These are phyloP conservation scores for Meiosimyza platycephala DNA, from an alignment of 2,888 invertebrate species.

Conservation along the genomic window DNA sequence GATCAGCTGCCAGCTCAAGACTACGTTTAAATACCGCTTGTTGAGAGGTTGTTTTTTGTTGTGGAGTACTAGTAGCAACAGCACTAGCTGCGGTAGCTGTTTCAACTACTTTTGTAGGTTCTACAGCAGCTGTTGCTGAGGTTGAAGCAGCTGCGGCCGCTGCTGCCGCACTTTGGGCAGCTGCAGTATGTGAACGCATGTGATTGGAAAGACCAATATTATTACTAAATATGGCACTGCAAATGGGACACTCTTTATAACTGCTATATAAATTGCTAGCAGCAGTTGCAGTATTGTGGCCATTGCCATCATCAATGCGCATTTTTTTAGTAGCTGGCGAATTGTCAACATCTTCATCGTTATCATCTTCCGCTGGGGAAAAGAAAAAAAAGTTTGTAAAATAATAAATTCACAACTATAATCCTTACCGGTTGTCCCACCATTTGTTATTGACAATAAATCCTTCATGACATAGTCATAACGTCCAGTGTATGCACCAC, in stretches of 20 bases:
- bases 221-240: slow-evolving; percentile 64
- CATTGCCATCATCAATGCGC: slow-evolving; percentile 50
- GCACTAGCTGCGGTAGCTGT: slow-evolving; percentile 30
- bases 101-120: slow-evolving; percentile 17
- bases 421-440: slow-evolving; percentile 61
- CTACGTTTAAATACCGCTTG: slow-evolving; percentile 60
- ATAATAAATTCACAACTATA: background rate
- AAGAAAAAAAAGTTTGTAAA: background rate
- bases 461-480: slow-evolving; percentile 67
- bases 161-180: slow-evolving; percentile 50
- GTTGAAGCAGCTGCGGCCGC: slow-evolving; percentile 50
- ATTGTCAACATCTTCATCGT: slow-evolving; percentile 53
- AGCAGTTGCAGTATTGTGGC: slow-evolving; percentile 6
- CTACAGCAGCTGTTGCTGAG: slow-evolving; percentile 47
- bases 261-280: slow-evolving; percentile 49
- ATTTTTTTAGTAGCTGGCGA: slow-evolving; percentile 56
- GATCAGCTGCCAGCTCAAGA: slow-evolving; percentile 61
- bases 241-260: slow-evolving; percentile 63
- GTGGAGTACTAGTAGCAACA: slow-evolving; percentile 20
- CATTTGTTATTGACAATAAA: slow-evolving; percentile 65
- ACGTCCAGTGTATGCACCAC: slow-evolving; percentile 61
- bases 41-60: slow-evolving; percentile 44
- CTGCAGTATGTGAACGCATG: slow-evolving; percentile 64
- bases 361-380: slow-evolving; percentile 56
- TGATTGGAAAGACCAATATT: slow-evolving; percentile 66